phyloP scores from a whole-genome alignment of 2,797 vertebrate species.

The Macroramphosus scolopax region DNA sequence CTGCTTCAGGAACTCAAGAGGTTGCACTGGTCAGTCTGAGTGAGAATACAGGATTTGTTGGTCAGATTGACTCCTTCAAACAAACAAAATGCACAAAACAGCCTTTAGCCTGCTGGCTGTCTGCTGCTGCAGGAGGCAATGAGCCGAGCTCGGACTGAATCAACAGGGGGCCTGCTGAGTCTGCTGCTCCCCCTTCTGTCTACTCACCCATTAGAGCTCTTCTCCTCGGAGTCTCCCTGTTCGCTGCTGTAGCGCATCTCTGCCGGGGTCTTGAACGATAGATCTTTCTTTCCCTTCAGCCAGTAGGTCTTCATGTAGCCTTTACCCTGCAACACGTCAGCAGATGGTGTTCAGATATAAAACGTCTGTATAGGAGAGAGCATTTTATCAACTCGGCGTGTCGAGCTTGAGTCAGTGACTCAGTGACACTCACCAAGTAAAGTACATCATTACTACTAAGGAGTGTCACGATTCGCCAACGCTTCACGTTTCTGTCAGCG shows the following conservation, averaged over 20 bases:
- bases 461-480: too few relatives aligned
- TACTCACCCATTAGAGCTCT: slow-evolving; percentile 74
- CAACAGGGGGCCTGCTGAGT: slow-evolving; percentile 30
- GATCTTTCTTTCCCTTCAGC: slow-evolving; percentile 79
- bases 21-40: neutral
- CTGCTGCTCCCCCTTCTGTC: slow-evolving; percentile 19
- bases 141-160: slow-evolving; percentile 23
- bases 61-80: slow-evolving; percentile 14
- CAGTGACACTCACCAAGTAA: too few relatives aligned
- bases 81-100: too few relatives aligned
- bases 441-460: too few relatives aligned
- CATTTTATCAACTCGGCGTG: too few relatives aligned
- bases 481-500: too few relatives aligned
- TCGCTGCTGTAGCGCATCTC: slow-evolving; percentile 76
- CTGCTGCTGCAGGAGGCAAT: slow-evolving; percentile 12
- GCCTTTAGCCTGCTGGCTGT: slow-evolving; percentile 8
- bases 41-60: neutral
- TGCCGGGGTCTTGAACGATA: slow-evolving; percentile 75
- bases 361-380: too few relatives aligned
- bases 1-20: neutral
- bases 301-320: slow-evolving; percentile 82
- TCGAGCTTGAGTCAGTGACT: too few relatives aligned
- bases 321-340: slow-evolving; percentile 57
- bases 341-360: too few relatives aligned
- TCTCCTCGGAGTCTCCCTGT: slow-evolving; percentile 73